Conservation (phyloP, 2,888 invertebrate species). For the Sarcophaga rosellei region DNA sequence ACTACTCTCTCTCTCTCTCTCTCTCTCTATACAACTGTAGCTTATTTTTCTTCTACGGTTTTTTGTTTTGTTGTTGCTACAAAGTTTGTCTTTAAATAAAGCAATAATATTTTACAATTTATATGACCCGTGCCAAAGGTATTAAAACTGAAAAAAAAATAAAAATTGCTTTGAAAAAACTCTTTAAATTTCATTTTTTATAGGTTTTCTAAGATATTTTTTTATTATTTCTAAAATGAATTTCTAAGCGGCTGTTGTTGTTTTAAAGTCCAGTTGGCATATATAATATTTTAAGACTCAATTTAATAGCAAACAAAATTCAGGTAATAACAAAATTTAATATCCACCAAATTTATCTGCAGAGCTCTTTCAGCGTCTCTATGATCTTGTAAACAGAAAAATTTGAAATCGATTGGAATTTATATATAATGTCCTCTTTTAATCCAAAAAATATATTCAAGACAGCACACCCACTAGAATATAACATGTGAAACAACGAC, state of each 20-base stretch:
- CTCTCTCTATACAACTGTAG: conserved; percentile 31
- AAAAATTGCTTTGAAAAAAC: too few species aligned
- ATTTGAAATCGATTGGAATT: too few species aligned
- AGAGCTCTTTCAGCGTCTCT: too few species aligned
- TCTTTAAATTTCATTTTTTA: neutral
- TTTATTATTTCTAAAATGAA: conserved; percentile 27
- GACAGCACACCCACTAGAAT: too few species aligned
- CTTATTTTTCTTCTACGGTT: too few species aligned
- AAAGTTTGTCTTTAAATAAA: conserved; percentile 52
- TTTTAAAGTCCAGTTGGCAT: conserved; percentile 11
- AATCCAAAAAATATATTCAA: too few species aligned
- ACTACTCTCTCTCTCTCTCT: conserved; percentile 9
- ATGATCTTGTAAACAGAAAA: too few species aligned
- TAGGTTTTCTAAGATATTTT: conserved; percentile 23
- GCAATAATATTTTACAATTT: conserved; percentile 58
- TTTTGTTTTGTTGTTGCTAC: too few species aligned
- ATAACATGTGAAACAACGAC: too few species aligned
- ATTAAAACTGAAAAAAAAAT: neutral
- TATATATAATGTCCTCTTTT: too few species aligned
- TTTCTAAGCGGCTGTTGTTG: neutral
- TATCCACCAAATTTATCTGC: too few species aligned
- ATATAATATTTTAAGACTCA: neutral
- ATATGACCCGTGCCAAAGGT: conserved; percentile 17
- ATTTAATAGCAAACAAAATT: neutral
- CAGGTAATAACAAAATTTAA: neutral